phyloP scores from a whole-genome alignment of 2,113 vertebrate species.

The Zosterops hypoxanthus region DNA sequence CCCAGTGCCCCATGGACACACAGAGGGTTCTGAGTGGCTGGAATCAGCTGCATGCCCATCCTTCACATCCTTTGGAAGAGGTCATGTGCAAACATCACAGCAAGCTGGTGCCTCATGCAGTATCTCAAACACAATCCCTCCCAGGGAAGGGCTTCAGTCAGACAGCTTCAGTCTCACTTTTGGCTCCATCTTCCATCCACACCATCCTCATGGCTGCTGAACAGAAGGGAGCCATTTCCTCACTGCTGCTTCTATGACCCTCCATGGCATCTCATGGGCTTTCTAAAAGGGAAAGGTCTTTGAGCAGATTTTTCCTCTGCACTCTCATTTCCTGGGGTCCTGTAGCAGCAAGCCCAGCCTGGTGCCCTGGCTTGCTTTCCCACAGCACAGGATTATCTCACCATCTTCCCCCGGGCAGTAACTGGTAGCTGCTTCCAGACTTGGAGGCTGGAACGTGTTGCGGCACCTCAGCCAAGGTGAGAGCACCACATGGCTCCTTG shows the following conservation, averaged over 20 bases:
- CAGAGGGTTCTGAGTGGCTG: not conserved
- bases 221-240: not conserved
- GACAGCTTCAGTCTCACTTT: not conserved
- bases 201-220: rapidly evolving
- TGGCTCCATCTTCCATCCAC: not conserved
- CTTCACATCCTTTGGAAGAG: not conserved
- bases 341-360: constrained; percentile 50
- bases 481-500: not conserved
- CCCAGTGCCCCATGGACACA: rapidly evolving
- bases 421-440: constrained; percentile 16
- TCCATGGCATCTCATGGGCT: not conserved
- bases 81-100: rapidly evolving
- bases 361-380: constrained; percentile 13
- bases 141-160: not conserved
- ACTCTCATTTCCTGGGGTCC: constrained; percentile 35
- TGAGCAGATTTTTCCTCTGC: not conserved
- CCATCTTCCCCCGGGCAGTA: not conserved
- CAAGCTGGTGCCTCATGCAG: not conserved
- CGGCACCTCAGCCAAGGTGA: not conserved
- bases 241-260: not conserved
- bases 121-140: not conserved
- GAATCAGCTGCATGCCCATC: not conserved
- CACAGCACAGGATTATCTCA: constrained; percentile 36
- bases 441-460: constrained; percentile 21
- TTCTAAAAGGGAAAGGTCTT: not conserved